phyloP scores from a whole-genome alignment of 2,113 vertebrate genomes.

The Morone chrysops region DNA sequence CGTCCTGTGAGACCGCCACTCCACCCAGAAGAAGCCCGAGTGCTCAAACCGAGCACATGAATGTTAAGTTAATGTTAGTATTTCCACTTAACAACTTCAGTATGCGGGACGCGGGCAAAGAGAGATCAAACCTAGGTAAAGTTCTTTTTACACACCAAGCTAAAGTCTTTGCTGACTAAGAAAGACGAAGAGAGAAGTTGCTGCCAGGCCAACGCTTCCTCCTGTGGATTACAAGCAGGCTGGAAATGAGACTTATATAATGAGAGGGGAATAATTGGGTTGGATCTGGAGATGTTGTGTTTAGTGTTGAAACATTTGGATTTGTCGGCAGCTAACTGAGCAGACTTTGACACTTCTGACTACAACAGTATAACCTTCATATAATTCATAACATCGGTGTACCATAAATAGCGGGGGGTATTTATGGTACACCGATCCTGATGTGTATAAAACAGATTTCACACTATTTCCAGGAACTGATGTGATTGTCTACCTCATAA shows the following conservation, averaged over 20 bases:
- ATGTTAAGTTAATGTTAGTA: slow-evolving; percentile 60
- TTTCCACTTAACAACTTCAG: slow-evolving; percentile 35
- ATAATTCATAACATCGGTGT: neutral
- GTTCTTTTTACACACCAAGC: slow-evolving; percentile 1
- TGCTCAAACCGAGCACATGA: slow-evolving; percentile 33
- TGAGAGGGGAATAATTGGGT: neutral
- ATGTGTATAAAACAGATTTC: too few species aligned
- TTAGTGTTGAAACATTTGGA: neutral
- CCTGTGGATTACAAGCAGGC: slow-evolving; percentile 5
- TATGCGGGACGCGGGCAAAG: neutral
- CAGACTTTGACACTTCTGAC: neutral
- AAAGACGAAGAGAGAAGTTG: slow-evolving; percentile 3
- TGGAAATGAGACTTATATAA: slow-evolving; percentile 29
- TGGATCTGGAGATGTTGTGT: slow-evolving; percentile 15
- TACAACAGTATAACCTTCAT: too few species aligned
- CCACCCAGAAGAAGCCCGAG: slow-evolving; percentile 6
- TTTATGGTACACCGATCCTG: too few species aligned
- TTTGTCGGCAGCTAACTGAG: neutral
- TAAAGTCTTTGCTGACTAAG: slow-evolving; percentile 41
- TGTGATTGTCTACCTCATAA: too few species aligned
- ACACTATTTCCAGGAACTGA: too few species aligned
- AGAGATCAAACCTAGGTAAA: slow-evolving; percentile 43
- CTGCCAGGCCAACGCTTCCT: neutral
- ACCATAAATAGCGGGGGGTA: too few species aligned
- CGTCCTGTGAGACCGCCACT: slow-evolving; percentile 41